Evolutionary conservation across 2,113 vertebrate genomes (phyloP).

Genomic region (Andinoacara biseriatus): DNA sequence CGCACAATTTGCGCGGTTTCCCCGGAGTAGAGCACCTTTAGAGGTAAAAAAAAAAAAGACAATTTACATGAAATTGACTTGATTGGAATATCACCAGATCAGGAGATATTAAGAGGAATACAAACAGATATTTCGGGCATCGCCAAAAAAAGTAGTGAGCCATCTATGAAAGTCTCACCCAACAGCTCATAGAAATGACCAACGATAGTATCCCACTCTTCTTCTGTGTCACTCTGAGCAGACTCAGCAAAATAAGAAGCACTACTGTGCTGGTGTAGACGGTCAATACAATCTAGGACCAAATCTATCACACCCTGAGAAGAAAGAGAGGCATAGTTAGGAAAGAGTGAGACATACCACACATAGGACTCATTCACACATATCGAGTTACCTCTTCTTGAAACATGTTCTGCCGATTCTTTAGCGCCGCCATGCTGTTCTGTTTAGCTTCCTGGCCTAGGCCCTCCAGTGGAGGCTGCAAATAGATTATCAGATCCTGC

Average conservation of each 20-base stretch:
- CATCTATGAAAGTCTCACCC: slow-evolving; percentile 80
- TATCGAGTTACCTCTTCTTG: slow-evolving; percentile 88
- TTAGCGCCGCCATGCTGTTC: slow-evolving; percentile 83
- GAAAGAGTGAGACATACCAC: neutral
- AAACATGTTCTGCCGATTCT: slow-evolving; percentile 94
- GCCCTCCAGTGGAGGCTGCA: slow-evolving; percentile 84
- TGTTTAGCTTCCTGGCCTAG: slow-evolving; percentile 87
- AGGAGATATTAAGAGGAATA: neutral
- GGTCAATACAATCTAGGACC: slow-evolving; percentile 93
- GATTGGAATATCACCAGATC: neutral
- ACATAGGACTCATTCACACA: neutral
- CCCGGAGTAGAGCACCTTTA: slow-evolving; percentile 89
- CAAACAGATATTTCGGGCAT: neutral
- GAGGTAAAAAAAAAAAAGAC: neutral
- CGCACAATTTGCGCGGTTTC: slow-evolving; percentile 93
- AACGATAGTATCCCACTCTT: slow-evolving; percentile 88
- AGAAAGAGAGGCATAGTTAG: neutral
- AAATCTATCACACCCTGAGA: slow-evolving; percentile 91
- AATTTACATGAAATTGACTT: neutral
- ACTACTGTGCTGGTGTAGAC: slow-evolving; percentile 86
- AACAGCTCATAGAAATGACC: slow-evolving; percentile 90
- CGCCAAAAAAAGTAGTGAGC: neutral
- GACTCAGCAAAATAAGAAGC: slow-evolving; percentile 86
- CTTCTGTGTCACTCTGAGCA: slow-evolving; percentile 83
- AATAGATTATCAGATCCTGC: slow-evolving; percentile 91